These are phyloP conservation scores for Nephrotoma guestfalica DNA, from an alignment of 2,888 invertebrate genomes.

Conservation along the genomic window DNA sequence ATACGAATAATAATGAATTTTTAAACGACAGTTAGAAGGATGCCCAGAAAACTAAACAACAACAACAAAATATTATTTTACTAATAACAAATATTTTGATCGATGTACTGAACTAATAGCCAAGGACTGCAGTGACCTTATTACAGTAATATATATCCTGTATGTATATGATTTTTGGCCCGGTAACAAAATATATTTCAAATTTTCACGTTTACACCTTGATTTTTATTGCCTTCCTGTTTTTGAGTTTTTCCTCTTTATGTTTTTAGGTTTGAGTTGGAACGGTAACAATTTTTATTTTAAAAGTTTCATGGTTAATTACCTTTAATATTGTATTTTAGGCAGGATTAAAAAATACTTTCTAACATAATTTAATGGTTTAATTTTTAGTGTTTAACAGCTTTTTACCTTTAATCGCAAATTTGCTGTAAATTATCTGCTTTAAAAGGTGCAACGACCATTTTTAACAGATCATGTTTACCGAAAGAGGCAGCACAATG, in stretches of 20 bases:
- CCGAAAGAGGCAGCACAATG: too few species aligned
- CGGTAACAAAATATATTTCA: neutral
- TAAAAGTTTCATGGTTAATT: neutral
- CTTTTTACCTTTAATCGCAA: too few species aligned
- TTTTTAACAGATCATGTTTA: too few species aligned
- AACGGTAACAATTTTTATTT: neutral
- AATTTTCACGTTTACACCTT: neutral
- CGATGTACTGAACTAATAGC: neutral
- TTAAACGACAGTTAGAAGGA: neutral
- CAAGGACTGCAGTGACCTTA: neutral
- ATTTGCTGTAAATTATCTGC: too few species aligned
- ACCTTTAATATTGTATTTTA: neutral
- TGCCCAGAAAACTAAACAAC: neutral
- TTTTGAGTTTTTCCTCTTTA: neutral
- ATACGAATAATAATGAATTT: neutral
- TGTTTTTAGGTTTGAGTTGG: neutral
- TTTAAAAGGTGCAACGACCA: too few species aligned
- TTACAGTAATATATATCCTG: neutral
- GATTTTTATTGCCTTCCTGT: neutral
- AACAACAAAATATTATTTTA: neutral
- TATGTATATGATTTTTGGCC: neutral
- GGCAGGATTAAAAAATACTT: too few species aligned
- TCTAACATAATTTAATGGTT: too few species aligned
- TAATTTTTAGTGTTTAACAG: too few species aligned
- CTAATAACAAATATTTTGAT: neutral